Base-by-base conservation (phyloP, 2,113 vertebrate species). In the Rattus rattus region DNA sequence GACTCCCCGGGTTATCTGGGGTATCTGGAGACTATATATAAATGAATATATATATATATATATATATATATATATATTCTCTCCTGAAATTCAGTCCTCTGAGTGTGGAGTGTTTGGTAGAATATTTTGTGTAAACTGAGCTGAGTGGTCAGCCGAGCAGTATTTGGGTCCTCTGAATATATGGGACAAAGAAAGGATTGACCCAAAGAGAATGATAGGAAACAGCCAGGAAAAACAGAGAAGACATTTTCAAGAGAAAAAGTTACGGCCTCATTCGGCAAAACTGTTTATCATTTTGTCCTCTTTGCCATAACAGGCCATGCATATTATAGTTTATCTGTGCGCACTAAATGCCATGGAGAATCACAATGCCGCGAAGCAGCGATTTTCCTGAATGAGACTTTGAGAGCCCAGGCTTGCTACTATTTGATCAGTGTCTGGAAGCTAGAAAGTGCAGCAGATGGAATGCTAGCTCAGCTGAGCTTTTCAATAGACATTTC, bases 401-500 rank as follows among this genome's bases (percentile, higher is more conserved):
- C 81, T 97, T 97, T 87, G 94, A 96, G 83, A 91, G 73, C 56
- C 72, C 86, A 88, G 56, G 49, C 80, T 93, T 67, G 76, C 92
- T 95, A 95, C 96, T 93, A 49, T 96, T 91, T 54, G 85, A 89
- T 83, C 67, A n/a, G 85, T 49, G n/a, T 83, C 81, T 97, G 92
- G 80, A 92, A 96, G 85, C 95, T 83, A 95, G 91, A 81, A 97
- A 94, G 88, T 39, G 39, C 54, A 88, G 88, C 80, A 86, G 96
- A 96, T 79, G 86, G 84, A 72, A 72, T 61, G 73, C 81, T 93
- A 83, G 87, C 91, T 86, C 76, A 85, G 67, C 69, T 75, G 61
- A 24, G 75, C 47, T 76, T 30, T 67, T 72, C 72, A 96, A 83
- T n/a, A 96, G 90, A 83, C 89, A 96, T 91, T 77, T 69, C 90